phyloP scores from a whole-genome alignment of 1,140 invertebrate species.

The Nephotettix cincticeps region DNA sequence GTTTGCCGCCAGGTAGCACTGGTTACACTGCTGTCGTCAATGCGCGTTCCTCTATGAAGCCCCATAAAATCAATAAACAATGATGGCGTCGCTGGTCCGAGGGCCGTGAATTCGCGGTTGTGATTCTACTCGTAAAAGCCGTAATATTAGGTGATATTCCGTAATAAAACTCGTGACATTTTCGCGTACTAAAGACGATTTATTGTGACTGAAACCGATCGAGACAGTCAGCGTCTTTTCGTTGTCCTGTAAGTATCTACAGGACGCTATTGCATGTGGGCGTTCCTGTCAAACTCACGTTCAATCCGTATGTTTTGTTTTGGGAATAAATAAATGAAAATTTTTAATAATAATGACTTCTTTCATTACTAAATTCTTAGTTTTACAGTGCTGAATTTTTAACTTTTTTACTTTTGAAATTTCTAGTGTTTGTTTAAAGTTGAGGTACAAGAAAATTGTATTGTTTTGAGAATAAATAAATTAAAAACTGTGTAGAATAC shows the following conservation, averaged over 20 bases:
- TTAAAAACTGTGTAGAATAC: too few species aligned
- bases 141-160: neutral
- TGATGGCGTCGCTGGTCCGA: slow-evolving; percentile 29
- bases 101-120: neutral
- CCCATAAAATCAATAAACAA: slow-evolving; percentile 34
- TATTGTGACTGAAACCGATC: neutral
- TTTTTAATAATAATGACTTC: too few species aligned
- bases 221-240: too few species aligned
- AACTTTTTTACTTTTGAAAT: too few species aligned
- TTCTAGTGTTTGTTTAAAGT: too few species aligned
- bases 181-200: too few species aligned
- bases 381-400: too few species aligned
- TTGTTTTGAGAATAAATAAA: too few species aligned
- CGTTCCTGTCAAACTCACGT: slow-evolving; percentile 34
- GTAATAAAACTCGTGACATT: too few species aligned
- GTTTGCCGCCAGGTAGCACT: neutral
- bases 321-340: too few species aligned
- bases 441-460: too few species aligned
- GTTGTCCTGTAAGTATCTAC: neutral
- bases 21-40: slow-evolving; percentile 2
- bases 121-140: neutral
- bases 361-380: too few species aligned
- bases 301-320: slow-evolving; percentile 14
- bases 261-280: slow-evolving; percentile 28
- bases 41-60: neutral